Base-by-base conservation (phyloP, 2,113 vertebrate genomes). In the Saimiri boliviensis region DNA sequence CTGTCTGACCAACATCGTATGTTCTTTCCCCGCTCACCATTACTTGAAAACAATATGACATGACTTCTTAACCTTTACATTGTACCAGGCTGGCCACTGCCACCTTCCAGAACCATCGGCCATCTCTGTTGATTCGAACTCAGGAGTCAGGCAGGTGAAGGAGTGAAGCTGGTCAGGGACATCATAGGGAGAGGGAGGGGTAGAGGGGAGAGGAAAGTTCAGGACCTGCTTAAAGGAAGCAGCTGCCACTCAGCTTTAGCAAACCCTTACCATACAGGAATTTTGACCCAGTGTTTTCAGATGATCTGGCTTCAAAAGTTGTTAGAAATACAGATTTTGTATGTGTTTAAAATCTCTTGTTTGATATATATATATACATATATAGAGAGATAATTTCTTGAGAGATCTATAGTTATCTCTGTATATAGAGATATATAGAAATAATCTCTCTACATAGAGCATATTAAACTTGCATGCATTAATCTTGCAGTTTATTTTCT, bases 401-500 rank as follows among this genome's bases (percentile, higher is more conserved):
- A 63, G 27, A 63, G 10, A 63, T 63, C 23, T 56, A 30, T 30
- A 63, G 60, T 30, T 63, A 13, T 63, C 27, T 63, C 60, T 30
- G 60, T 63, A 63, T 60, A 27, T 60, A 60, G 23, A 60, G 9
- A 60, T 60, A 25, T 60, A 60, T 60, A 11, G 23, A 60, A 25
- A 60, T 11, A 60, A 60, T 27, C 58, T 56, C 54, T 58, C 8
- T 27, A 0, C 23, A 10, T 60, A 60, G 54, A 56, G 23, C 98
- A 97, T 98, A 97, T 98, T 98, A 98, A 98, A 99, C 98, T 97
- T 98, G 98, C 98, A 99, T 99, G 98, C 98, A 49, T 99, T 99
- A 98, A 98, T 97, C 98, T 98, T 98, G 97, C 98, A 98, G 96
- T 98, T 98, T 98, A 98, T 98, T 98, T 98, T 98, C 98, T 98